Evolutionary conservation across 1,140 invertebrate species (phyloP), one percentile per base, ranked within the genome.

Genomic region (Drosophila tani): DNA sequence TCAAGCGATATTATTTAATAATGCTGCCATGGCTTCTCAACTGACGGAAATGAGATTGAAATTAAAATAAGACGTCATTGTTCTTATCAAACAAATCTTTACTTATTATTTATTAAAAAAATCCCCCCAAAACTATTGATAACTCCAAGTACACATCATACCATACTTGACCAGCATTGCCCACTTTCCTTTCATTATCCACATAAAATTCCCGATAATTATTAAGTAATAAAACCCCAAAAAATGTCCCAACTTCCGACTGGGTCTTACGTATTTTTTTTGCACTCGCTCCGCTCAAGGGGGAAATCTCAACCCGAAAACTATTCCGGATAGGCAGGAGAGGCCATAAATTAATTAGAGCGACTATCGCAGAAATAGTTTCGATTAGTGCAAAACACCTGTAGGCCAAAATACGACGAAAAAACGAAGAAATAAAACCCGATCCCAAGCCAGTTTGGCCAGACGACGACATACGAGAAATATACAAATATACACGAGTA

Each of bases 311-410:
- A 63, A 74, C 58, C 57, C 62, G 45, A 50, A 43, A 27, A 41
- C 27, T 57, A 79, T 40, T 50, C 55, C 51, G 64, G 75, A 65
- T 74, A 75, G 66, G 65, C 66, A 47, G 75, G 80, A 67, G 69
- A 77, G 62, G 62, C 69, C 47, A 81, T 84, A 84, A 88, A 88
- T 90, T 88, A 88, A 88, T 88, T 85, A 81, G 85, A 73, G 70
- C 51, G 79, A 79, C 81, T 90, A 90, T 90, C 75, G 81, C 63
- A 73, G 51, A 69, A 73, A 68, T 73, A 69, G 41, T 70, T 81
- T 81, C 78, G 85, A 90, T 90, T 88, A 90, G 85, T 90, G 85
- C 85, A 88, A 88, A 88, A 88, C 85, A 88, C 85, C 85, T 88
- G 85, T 88, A 81, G 85, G 81, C 81, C 53, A 76, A 71, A 50